Conservation (phyloP, 2,113 vertebrate species). For the Taurulus bubalis region DNA sequence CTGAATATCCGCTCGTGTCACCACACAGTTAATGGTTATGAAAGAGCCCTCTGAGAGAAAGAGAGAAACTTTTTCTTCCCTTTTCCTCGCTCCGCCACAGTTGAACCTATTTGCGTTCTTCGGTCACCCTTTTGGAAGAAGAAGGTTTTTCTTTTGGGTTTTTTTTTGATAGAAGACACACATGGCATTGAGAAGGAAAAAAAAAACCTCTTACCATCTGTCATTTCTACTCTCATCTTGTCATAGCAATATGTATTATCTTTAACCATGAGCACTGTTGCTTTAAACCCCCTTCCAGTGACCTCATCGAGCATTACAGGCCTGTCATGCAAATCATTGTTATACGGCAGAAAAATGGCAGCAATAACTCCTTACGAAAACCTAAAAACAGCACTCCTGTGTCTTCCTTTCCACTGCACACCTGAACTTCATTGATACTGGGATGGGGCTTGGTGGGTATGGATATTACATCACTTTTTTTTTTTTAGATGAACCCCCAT, state of each 20-base stretch:
- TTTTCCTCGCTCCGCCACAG: constrained; percentile 42
- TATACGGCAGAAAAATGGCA: constrained; percentile 30
- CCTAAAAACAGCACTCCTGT: constrained; percentile 45
- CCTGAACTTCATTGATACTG: constrained; percentile 57
- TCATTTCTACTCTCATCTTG: constrained; percentile 65
- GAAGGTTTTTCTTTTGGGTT: neutral
- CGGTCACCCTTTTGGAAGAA: constrained; percentile 40
- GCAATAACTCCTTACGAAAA: constrained; percentile 47
- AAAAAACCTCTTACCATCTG: constrained; percentile 50
- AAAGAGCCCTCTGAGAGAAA: constrained; percentile 70
- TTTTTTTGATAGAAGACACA: constrained; percentile 59
- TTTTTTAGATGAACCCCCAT: constrained; percentile 49
- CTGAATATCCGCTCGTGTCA: constrained; percentile 81
- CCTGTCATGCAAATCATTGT: constrained; percentile 69
- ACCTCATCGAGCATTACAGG: constrained; percentile 55
- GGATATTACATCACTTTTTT: constrained; percentile 34
- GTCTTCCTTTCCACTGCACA: constrained; percentile 41
- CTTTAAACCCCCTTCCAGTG: constrained; percentile 58
- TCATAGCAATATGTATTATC: constrained; percentile 64
- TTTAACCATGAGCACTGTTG: constrained; percentile 56
- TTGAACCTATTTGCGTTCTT: constrained; percentile 54
- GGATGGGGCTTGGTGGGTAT: constrained; percentile 18
- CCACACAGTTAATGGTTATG: constrained; percentile 79
- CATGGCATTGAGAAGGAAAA: constrained; percentile 54
- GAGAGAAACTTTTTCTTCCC: constrained; percentile 45